Conservation (phyloP, 2,888 invertebrate species). For the Pycnomerus fuliginosus region DNA sequence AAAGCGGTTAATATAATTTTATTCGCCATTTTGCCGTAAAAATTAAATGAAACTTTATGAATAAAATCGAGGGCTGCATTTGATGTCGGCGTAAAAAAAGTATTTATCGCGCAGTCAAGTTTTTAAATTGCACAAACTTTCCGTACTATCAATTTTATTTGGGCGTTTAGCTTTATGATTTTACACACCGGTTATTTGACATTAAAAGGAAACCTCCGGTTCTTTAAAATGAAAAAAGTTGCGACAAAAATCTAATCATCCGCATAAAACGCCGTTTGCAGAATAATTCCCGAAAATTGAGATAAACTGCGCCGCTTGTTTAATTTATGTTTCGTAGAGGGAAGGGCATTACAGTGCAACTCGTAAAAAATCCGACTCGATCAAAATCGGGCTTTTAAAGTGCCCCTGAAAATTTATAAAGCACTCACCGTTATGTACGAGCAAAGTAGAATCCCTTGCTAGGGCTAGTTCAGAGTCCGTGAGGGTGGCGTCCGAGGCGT, state of each 20-base stretch:
- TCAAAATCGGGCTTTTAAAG: too few species aligned
- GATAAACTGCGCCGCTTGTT: slow-evolving; percentile 26
- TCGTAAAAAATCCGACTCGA: too few species aligned
- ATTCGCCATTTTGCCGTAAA: slow-evolving; percentile 8
- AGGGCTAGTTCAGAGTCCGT: slow-evolving; percentile 82
- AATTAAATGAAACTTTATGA: slow-evolving; percentile 17
- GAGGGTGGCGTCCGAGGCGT: slow-evolving; percentile 82
- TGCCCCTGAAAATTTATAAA: not conserved
- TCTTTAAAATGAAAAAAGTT: slow-evolving; percentile 23
- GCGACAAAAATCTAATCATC: slow-evolving; percentile 31
- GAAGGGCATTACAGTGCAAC: not conserved
- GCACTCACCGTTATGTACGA: slow-evolving; percentile 80
- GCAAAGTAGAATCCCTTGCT: slow-evolving; percentile 77
- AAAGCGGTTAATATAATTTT: slow-evolving; percentile 11
- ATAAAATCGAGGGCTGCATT: slow-evolving; percentile 8
- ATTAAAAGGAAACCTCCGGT: slow-evolving; percentile 11
- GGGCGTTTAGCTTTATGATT: slow-evolving; percentile 18
- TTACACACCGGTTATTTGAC: slow-evolving; percentile 8
- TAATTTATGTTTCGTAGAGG: slow-evolving; percentile 23
- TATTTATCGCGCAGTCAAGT: slow-evolving; percentile 11
- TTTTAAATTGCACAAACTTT: slow-evolving; percentile 18
- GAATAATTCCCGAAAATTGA: slow-evolving; percentile 28
- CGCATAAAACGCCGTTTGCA: slow-evolving; percentile 25
- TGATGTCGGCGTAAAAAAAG: slow-evolving; percentile 8
- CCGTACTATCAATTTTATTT: slow-evolving; percentile 21